phyloP scores from a whole-genome alignment of 1,140 invertebrate genomes.

The Penaeus vannamei region DNA sequence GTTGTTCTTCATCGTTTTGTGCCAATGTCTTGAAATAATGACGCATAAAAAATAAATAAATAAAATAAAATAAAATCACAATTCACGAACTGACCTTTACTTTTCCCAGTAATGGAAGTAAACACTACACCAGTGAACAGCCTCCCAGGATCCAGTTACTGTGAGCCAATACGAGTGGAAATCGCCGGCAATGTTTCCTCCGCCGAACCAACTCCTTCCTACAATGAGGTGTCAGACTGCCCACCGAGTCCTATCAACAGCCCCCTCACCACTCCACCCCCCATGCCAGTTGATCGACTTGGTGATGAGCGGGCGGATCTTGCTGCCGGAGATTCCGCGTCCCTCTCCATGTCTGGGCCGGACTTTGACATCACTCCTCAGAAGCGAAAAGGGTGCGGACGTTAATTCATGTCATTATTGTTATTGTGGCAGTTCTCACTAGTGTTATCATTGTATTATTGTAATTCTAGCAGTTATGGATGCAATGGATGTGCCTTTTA shows the following conservation, averaged over 20 bases:
- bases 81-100: not conserved
- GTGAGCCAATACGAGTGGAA: slow-evolving; percentile 1
- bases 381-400: slow-evolving; percentile 5
- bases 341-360: not conserved
- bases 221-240: not conserved
- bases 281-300: not conserved
- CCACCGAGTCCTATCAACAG: not conserved
- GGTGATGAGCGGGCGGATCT: not conserved
- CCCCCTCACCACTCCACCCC: not conserved
- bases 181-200: not conserved
- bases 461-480: not conserved
- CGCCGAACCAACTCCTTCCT: no score
- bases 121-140: not conserved
- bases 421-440: not conserved
- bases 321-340: not conserved
- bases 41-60: not conserved
- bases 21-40: not conserved
- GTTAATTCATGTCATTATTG: not conserved
- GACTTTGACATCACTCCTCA: not conserved
- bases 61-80: not conserved
- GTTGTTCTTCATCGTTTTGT: not conserved
- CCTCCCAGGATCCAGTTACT: not conserved
- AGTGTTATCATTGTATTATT: not conserved
- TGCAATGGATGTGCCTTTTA: no score
- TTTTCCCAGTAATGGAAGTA: not conserved